Evolutionary conservation across 2,888 invertebrate genomes (phyloP), one percentile per base, ranked within the genome.

Genomic region (Protula sp.): DNA sequence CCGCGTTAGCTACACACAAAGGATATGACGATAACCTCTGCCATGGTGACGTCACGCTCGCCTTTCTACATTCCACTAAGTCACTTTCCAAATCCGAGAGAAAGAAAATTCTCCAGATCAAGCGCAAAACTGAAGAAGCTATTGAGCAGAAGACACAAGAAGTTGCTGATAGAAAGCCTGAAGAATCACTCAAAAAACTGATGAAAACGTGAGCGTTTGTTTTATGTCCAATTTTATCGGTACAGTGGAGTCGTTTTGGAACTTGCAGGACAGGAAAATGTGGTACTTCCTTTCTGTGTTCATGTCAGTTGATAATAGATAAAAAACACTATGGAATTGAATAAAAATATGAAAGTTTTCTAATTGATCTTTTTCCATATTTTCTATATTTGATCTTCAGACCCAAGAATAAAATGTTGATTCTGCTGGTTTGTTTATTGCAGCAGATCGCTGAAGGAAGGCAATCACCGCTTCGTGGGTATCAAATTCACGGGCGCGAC

Each of bases 11-110:
- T 2, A 73, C 80, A 26, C 84, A 92, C 79, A 88, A 92, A 0
- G 95, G 95, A 1, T 95, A 94, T 80, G 92, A 94, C 81, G 89
- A 91, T 2, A 88, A 89, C 57, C 86, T 94, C 38, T 94, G 94
- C 78, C 92, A 90, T 78, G 97, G 97, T 2, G 94, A 95, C 76
- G 87, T 94, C 54, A 85, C 92, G 0, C 84, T 95, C 14, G 89
- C 89, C 61, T 94, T 94, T 82, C 85, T 87, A 58, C 83, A 80
- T 68, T 66, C 72, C 50, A 70, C 78, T 38, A 9, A 38, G 38
- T 58, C 58, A 64, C 26, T 59, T 0, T 28, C 57, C 66, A 70
- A 45, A 68, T 30, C 51, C 26, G 56, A 59, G 31, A 22, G 55
- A 9, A 31, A 55, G 30, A 64, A 55, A 24, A 52, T 38, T 19